Evolutionary conservation across 2,888 invertebrate genomes (phyloP), one percentile per base, ranked within the genome.

Genomic region (Pherbina coryleti): DNA sequence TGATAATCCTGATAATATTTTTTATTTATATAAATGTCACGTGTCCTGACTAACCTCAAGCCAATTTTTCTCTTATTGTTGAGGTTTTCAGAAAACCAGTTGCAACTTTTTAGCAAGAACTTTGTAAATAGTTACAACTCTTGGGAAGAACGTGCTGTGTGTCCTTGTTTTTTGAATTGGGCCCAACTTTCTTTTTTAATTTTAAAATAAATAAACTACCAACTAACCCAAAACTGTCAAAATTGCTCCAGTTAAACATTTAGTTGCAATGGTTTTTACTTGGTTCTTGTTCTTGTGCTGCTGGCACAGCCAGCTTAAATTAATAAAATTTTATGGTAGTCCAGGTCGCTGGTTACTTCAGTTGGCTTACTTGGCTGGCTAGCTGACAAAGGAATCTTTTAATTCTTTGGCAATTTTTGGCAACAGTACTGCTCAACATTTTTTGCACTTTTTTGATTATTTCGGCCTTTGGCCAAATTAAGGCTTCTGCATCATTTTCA

Each of bases 1-100:
- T 31, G 31, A 31, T 31, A 4, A n/a, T n/a, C n/a, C n/a, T n/a
- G n/a, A n/a, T n/a, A n/a, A n/a, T 31, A 4, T 31, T 31, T 31
- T 31, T 31, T 4, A 31, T 31, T 44, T 22, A 25, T 25, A 28
- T 31, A 51, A 62, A 49, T 66, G 81, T 81, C 83, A 83, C 85
- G 84, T 84, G 84, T 80, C 76, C 77, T 74, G 80, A 75, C 75
- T 69, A 67, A 69, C 80, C 80, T 81, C 76, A 76, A 79, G 73
- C 76, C 76, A 76, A 62, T 76, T 78, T 76, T 69, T 31, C 5
- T 31, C n/a, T n/a, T n/a, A n/a, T n/a, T n/a, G n/a, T n/a, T n/a
- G n/a, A n/a, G n/a, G n/a, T n/a, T n/a, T n/a, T n/a, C n/a, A n/a
- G n/a, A n/a, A n/a, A n/a, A n/a, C n/a, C n/a, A n/a, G n/a, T n/a